Percentiles rank a stretch among this genome's conserved stretches.
phyloP scores from a whole-genome alignment of 2,797 vertebrate species.

The Sarcophilus harrisii region DNA sequence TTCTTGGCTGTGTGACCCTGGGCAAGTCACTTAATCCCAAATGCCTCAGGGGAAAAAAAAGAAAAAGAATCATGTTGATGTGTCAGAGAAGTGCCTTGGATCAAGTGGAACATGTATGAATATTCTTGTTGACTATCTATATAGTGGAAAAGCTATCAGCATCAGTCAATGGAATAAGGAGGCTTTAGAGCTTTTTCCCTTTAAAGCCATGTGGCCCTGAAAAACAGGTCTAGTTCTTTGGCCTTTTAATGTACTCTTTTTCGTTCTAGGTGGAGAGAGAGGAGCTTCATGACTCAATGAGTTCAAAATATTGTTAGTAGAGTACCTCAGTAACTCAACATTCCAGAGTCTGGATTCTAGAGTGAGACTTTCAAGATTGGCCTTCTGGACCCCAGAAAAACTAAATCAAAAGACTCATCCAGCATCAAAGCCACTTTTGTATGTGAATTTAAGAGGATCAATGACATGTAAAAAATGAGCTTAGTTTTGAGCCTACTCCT shows the following conservation, averaged over 20 bases:
- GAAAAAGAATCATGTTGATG: background rate
- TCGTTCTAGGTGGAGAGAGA: background rate
- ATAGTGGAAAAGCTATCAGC: background rate
- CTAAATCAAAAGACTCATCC: background rate
- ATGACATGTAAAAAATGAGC: background rate
- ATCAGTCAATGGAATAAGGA: background rate
- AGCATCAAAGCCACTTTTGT: background rate
- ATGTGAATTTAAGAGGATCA: background rate
- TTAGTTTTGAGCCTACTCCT: background rate
- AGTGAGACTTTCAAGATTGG: background rate
- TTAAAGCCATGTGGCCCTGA: background rate
- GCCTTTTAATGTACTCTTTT: background rate
- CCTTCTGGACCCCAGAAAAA: background rate
- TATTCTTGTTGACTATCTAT: background rate
- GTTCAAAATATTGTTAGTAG: background rate
- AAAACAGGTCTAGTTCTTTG: background rate
- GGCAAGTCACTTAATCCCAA: too few species aligned
- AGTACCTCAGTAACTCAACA: background rate
- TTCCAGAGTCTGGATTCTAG: background rate
- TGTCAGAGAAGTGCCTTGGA: background rate
- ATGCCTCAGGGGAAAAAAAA: too few species aligned
- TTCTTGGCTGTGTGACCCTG: too few species aligned
- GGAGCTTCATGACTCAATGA: background rate
- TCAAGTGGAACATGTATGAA: background rate
- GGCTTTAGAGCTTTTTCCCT: background rate